Base-by-base conservation (phyloP, 2,113 vertebrate species). In the Drymodes brunneopygia region DNA sequence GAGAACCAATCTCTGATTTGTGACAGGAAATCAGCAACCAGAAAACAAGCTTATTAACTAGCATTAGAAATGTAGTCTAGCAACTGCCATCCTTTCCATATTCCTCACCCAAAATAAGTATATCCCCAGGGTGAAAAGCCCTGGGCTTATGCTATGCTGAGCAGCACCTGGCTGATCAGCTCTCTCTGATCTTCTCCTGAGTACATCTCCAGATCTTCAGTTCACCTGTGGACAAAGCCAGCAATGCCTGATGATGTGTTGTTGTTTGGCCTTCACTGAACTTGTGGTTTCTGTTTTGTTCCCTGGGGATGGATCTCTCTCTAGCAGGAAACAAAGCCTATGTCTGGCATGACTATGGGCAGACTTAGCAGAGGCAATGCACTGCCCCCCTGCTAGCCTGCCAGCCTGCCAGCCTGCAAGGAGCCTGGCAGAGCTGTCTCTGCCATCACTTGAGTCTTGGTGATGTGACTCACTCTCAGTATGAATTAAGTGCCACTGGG, bases 41-140 rank as follows among this genome's bases (percentile, higher is more conserved):
- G 80, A 86, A 96, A 96, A 94, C 65, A 86, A 75, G 54, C 44
- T 83, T 82, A 91, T 82, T 86, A 90, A 67, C 56, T 71, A 38
- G 35, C 50, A 64, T 73, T 90, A 83, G 64, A 78, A 81, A 71
- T 64, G 61, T 38, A 48, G 93, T 66, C 72, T 71, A 57, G 64
- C 47, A 71, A 67, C 51, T 45, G 66, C 58, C 60, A 88, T n/a
- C 1, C 1, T 0, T 82, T 82, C 38, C 31, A 8, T 70, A 40
- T 57, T 69, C 3, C 10, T 85, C 35, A 31, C 70, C 29, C 15
- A 47, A 81, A 94, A 44, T 1, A 15, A 31, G 20, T 38, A 73
- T 16, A 51, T 60, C 6, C 24, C 14, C 22, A 1, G 6, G 9
- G 15, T 75, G 64, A 87, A 82, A 45, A 62, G 42, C 38, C 38